These are phyloP conservation scores for Nebria brevicollis DNA, from an alignment of 2,888 invertebrate genomes.

Conservation along the genomic window DNA sequence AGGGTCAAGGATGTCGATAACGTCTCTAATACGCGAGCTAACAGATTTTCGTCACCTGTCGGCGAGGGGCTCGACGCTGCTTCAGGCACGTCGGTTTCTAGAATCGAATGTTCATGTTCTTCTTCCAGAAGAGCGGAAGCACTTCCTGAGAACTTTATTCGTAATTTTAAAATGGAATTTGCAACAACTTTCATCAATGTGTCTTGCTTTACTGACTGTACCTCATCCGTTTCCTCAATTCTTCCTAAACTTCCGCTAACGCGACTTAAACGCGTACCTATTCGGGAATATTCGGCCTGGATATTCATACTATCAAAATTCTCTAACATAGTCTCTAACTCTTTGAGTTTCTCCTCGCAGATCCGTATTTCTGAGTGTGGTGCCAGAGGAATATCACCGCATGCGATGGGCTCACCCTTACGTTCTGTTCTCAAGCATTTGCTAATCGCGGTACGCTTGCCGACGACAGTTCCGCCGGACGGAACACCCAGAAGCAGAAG, in stretches of 20 bases:
- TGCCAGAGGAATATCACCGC: background rate
- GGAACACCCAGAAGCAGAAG: background rate
- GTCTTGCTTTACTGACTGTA: no score
- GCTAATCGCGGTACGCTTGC: background rate
- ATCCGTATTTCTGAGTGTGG: conserved; percentile 3
- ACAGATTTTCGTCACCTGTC: background rate
- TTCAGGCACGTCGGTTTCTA: background rate
- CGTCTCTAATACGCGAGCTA: no score
- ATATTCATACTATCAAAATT: background rate
- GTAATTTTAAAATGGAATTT: background rate
- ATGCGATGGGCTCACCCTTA: background rate
- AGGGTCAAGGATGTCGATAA: no score
- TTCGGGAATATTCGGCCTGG: background rate
- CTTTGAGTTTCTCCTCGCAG: background rate
- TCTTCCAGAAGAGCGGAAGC: background rate
- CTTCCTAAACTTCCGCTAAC: background rate
- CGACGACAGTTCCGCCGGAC: background rate
- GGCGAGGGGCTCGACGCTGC: background rate
- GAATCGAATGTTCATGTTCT: background rate
- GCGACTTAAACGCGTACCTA: background rate
- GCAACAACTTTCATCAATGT: background rate
- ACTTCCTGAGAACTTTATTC: background rate
- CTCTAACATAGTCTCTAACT: background rate
- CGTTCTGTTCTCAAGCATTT: background rate
- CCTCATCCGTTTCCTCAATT: no score